Evolutionary conservation across 2,888 invertebrate species (phyloP), one percentile per base, ranked within the genome.

Genomic region (Chrysopilus asiliformis): DNA sequence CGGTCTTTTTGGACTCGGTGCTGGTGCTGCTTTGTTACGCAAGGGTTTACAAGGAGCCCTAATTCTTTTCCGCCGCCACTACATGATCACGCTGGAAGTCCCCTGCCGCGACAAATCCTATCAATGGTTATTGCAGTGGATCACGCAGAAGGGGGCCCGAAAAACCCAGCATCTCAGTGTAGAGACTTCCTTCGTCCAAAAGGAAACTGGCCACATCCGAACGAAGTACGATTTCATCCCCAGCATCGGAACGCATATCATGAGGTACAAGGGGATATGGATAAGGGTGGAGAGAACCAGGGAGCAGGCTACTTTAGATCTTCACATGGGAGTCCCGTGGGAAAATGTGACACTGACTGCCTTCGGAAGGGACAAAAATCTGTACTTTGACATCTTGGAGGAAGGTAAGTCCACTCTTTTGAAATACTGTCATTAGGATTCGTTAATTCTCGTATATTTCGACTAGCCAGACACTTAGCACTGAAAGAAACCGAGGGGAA

Each of bases 51-150:
- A 86, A 63, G 74, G 74, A 20, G 76, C 77, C 31, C 51, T 77
- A 40, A 66, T 86, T 41, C 55, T 83, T 36, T 79, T 84, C 53
- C 74, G 91, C 34, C 72, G 95, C 36, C 85, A 94, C 62, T 84
- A 82, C 55, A 87, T 93, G 84, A 90, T 94, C 48, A 95, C 94
- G 2, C 66, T 97, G 31, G 97, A 97, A 67, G 91, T 97, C 4
- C 90, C 94, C 1, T 94, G 93, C 56, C 71, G 87, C 37, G 97
- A 97, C 60, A 94, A 94, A 63, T 94, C 94, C 27, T 97, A 94
- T 56, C 84, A 90, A 46, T 97, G 97, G 95, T 64, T 97, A 8
- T 63, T 97, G 25, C 86, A 94, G 41, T 97, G 95, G 95, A 89
- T 97, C 48, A 89, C 93, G 0, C 67, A 72, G 29, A 81, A 79